Evolutionary conservation across 35 echinoderm and acorn worm genomes (phyloP).

Genomic region (Heliocidaris erythrogramma): DNA sequence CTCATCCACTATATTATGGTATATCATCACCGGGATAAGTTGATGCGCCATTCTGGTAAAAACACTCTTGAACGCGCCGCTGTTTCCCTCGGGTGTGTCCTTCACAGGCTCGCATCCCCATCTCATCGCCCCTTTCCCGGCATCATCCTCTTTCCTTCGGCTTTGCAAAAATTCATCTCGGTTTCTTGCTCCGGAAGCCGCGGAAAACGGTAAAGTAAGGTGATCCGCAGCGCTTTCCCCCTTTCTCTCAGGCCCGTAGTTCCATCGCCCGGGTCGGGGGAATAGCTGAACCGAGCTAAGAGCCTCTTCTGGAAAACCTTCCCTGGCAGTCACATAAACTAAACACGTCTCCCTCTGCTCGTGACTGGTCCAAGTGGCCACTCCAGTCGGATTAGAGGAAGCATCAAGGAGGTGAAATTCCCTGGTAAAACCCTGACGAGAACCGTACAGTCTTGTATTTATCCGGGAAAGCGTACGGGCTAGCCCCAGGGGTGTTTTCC

Average conservation of each 20-base stretch:
- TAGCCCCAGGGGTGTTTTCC: conserved; percentile 23
- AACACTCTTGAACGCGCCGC: conserved; percentile 43
- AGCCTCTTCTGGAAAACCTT: conserved; percentile 9
- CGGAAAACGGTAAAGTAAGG: conserved; percentile 35
- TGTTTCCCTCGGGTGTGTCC: conserved; percentile 23
- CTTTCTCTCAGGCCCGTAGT: conserved; percentile 26
- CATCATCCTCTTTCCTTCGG: conserved; percentile 14
- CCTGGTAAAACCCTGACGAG: conserved; percentile 36
- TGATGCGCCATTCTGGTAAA: conserved; percentile 38
- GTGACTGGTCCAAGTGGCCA: conserved; percentile 45
- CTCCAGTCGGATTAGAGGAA: conserved; percentile 25
- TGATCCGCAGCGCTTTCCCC: conserved; percentile 27
- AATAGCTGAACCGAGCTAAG: conserved; percentile 31
- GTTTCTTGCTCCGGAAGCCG: conserved; percentile 49
- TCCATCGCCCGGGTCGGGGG: conserved; percentile 20
- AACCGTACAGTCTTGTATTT: conserved; percentile 39
- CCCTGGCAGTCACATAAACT: conserved; percentile 31
- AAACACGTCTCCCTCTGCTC: conserved; percentile 37
- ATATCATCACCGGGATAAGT: conserved; percentile 41
- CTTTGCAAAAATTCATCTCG: conserved; percentile 39
- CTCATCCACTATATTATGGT: conserved; percentile 44
- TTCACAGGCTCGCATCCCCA: conserved; percentile 24
- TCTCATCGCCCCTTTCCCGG: neutral
- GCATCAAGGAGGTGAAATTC: conserved; percentile 22
- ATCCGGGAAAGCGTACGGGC: conserved; percentile 40